These are phyloP conservation scores for Aphaenogaster ashmeadi DNA, from an alignment of 1,140 invertebrate species.

Conservation along the genomic window DNA sequence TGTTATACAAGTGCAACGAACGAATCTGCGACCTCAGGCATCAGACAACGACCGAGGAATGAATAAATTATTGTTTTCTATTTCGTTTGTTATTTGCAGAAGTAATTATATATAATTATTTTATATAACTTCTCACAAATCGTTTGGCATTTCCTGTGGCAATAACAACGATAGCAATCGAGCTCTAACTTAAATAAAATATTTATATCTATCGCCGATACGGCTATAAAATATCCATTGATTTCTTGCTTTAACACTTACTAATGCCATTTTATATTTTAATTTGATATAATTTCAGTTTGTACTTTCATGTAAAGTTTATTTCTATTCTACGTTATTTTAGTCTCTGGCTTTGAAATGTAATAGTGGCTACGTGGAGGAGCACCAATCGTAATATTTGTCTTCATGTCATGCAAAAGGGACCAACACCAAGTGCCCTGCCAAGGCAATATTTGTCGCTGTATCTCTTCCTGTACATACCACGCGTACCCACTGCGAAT, in stretches of 20 bases:
- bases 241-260: background rate
- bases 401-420: background rate
- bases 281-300: conserved; percentile 1
- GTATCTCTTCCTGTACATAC: background rate
- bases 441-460: conserved; percentile 27
- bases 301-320: background rate
- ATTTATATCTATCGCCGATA: background rate
- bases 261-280: background rate
- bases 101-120: conserved; percentile 2
- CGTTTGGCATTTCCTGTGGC: background rate
- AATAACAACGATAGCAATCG: background rate
- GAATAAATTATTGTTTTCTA: background rate
- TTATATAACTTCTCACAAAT: background rate
- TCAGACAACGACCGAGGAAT: background rate
- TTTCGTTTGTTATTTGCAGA: background rate
- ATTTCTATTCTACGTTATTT: background rate
- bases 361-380: background rate
- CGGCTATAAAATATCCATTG: background rate
- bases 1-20: background rate
- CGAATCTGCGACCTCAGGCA: background rate
- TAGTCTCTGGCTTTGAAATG: conserved; percentile 12
- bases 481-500: background rate
- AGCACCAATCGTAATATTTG: conserved; percentile 23
- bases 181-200: background rate
- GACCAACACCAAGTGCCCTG: background rate